Percentiles rank a stretch among this genome's conserved stretches.
These are phyloP conservation scores for Silurus asotus DNA, from an alignment of 2,113 vertebrate species.

Conservation along the genomic window DNA sequence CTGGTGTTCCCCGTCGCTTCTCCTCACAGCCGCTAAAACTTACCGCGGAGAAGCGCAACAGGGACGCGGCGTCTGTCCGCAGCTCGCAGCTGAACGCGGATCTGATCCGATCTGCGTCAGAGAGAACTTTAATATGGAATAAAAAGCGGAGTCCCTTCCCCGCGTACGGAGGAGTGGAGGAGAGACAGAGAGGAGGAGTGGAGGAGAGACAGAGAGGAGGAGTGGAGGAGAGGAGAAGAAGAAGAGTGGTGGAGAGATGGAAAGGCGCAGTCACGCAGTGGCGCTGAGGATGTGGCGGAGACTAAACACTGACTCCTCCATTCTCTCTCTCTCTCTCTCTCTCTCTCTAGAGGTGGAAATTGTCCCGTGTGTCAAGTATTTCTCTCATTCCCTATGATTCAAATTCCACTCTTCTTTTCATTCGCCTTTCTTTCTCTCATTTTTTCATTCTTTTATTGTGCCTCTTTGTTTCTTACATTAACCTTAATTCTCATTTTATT, in stretches of 20 bases:
- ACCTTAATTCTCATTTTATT: background rate
- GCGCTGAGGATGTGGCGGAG: background rate
- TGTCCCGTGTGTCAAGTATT: background rate
- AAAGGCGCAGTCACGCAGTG: background rate
- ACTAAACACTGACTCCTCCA: slow-evolving; percentile 2
- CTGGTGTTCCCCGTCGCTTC: background rate
- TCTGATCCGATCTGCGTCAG: background rate
- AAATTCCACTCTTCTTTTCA: background rate
- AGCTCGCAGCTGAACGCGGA: background rate
- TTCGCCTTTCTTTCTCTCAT: background rate
- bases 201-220: background rate
- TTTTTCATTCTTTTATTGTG: background rate
- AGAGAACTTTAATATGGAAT: background rate
- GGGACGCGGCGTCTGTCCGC: slow-evolving; percentile 14
- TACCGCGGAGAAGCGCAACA: slow-evolving; percentile 49
- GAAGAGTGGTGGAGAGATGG: no score
- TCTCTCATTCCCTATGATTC: background rate
- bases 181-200: background rate
- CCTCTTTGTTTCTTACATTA: background rate
- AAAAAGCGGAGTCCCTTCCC: background rate
- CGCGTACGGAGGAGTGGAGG: background rate
- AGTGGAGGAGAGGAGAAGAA: background rate
- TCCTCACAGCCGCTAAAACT: slow-evolving; percentile 27
- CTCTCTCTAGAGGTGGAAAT: background rate
- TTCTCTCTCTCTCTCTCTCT: background rate